Conservation (phyloP, 2,113 vertebrate species). For the Mastomys coucha region DNA sequence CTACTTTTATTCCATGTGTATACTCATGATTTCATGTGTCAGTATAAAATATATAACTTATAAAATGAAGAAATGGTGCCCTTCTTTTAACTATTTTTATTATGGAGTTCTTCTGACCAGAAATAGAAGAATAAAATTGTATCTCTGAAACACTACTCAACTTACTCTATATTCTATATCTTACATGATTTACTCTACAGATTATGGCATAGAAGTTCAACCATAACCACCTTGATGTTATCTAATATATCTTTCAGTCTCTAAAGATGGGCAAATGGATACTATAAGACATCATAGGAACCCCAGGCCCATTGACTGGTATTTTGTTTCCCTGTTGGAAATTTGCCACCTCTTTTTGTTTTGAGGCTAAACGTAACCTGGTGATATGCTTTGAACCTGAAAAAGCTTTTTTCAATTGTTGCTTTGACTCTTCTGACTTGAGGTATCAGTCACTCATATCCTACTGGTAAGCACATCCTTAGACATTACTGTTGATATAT, state of each 20-base stretch:
- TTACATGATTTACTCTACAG: too few relatives aligned
- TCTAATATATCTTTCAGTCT: neutral
- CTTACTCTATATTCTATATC: neutral
- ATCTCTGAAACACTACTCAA: neutral
- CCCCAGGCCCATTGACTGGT: neutral
- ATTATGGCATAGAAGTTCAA: neutral
- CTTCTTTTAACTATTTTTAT: conserved; percentile 16
- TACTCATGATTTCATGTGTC: too few relatives aligned
- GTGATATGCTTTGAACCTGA: neutral
- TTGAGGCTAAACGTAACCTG: neutral
- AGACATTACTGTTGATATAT: neutral
- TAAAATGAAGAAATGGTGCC: conserved; percentile 23
- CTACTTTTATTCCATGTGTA: neutral
- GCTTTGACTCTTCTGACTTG: neutral
- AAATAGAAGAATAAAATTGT: conserved; percentile 6
- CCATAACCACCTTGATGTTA: neutral
- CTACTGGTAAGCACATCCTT: neutral
- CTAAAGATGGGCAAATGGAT: neutral
- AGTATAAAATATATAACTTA: neutral
- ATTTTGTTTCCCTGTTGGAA: neutral
- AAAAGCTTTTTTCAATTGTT: neutral
- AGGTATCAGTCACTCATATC: neutral
- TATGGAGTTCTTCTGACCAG: neutral
- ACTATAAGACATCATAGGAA: neutral
- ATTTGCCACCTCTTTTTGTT: neutral